phyloP scores from a whole-genome alignment of 2,797 vertebrate species.

The Odontamblyopus lacepedii region DNA sequence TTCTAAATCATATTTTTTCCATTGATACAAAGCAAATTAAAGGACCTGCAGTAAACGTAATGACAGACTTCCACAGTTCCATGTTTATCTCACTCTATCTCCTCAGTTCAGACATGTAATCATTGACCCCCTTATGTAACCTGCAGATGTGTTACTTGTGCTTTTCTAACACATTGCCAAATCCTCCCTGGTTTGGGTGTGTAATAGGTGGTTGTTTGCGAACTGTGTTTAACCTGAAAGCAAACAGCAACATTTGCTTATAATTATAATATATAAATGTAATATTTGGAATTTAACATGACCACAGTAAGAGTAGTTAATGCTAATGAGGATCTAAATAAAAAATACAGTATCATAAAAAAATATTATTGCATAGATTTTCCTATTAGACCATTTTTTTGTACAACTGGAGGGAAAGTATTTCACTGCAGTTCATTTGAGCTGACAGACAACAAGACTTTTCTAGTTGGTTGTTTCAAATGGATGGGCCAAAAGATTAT shows the following conservation, averaged over 20 bases:
- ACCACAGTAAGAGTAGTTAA: no score
- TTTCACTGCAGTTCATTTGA: neutral
- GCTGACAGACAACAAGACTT: neutral
- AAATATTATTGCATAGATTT: no score
- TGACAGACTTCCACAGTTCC: slow-evolving; percentile 7
- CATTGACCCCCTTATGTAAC: slow-evolving; percentile 66
- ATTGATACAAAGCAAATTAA: neutral
- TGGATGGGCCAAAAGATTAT: no score
- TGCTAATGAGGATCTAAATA: no score
- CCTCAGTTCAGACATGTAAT: slow-evolving; percentile 42
- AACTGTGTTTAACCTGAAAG: no score
- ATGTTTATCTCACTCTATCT: slow-evolving; percentile 37
- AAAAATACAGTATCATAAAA: no score
- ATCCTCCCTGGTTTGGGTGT: neutral
- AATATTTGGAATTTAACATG: no score
- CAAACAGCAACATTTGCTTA: no score
- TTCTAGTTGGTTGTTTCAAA: neutral
- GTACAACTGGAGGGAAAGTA: no score
- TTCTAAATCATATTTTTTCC: neutral
- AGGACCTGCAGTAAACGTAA: neutral
- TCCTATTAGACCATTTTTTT: neutral
- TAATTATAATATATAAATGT: no score
- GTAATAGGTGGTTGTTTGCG: neutral
- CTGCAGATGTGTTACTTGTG: slow-evolving; percentile 10
- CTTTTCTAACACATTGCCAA: neutral